phyloP scores from a whole-genome alignment of 2,888 invertebrate species.

The Siphonodentalium dalli region DNA sequence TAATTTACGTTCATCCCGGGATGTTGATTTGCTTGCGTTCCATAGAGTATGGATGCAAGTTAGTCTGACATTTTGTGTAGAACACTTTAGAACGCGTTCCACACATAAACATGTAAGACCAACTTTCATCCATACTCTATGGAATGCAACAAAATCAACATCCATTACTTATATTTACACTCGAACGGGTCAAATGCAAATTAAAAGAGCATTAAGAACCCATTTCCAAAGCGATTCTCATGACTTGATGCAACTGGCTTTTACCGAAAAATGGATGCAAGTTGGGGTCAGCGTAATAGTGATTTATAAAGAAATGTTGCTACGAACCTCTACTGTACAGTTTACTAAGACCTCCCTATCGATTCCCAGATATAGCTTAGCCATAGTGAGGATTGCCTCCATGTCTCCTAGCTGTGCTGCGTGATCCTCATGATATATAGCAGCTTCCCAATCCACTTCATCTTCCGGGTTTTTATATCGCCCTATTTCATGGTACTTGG shows the following conservation, averaged over 20 bases:
- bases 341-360: constrained; percentile 68
- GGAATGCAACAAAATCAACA: too few species aligned
- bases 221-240: too few species aligned
- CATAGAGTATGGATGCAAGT: too few species aligned
- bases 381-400: constrained; percentile 68
- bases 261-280: too few species aligned
- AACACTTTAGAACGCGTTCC: neutral
- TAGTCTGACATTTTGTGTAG: too few species aligned
- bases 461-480: constrained; percentile 62
- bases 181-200: neutral
- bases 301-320: neutral
- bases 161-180: too few species aligned
- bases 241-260: too few species aligned
- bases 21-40: too few species aligned
- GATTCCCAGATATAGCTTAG: constrained; percentile 66
- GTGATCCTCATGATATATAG: constrained; percentile 68
- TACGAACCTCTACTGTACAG: constrained; percentile 60
- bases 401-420: constrained; percentile 68
- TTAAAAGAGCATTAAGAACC: too few species aligned
- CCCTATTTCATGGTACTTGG: constrained; percentile 69
- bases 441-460: constrained; percentile 68
- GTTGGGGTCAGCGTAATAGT: too few species aligned
- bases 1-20: too few species aligned
- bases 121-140: too few species aligned
- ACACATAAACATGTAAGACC: neutral